These are phyloP conservation scores for Dissostichus mawsoni DNA, from an alignment of 2,113 vertebrate genomes.

Conservation along the genomic window DNA sequence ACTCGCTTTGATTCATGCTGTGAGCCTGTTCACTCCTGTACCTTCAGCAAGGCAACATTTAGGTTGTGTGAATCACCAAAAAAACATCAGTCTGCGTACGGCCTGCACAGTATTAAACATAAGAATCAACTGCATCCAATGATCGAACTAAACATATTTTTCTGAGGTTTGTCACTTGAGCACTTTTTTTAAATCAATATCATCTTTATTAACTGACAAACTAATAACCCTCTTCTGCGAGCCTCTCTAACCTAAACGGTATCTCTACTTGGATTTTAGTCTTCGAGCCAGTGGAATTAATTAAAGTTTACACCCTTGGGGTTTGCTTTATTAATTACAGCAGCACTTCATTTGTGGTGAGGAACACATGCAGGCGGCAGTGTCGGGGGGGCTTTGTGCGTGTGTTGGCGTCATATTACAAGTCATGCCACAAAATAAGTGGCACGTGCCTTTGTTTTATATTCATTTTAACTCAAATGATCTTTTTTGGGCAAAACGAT, in stretches of 20 bases:
- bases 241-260: slow-evolving; percentile 11
- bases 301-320: slow-evolving; percentile 76
- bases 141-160: background rate
- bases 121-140: background rate
- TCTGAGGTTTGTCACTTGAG: background rate
- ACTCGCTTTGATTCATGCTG: slow-evolving; percentile 12
- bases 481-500: background rate
- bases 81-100: background rate
- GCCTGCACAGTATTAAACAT: background rate
- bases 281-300: slow-evolving; percentile 75
- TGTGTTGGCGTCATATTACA: slow-evolving; percentile 48
- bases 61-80: background rate
- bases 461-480: background rate
- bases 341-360: slow-evolving; percentile 72
- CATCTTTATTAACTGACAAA: too few species aligned
- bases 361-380: slow-evolving; percentile 59
- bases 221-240: too few species aligned
- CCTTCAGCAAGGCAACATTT: background rate
- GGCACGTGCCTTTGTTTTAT: background rate
- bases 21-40: background rate
- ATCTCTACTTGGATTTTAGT: slow-evolving; percentile 65
- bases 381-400: slow-evolving; percentile 36
- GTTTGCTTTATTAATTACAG: slow-evolving; percentile 82
- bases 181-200: slow-evolving; percentile 5
- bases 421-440: slow-evolving; percentile 32